A percentile compares a stretch with the other conserved stretches of the same genome.
phyloP scores from a whole-genome alignment of 2,888 invertebrate species.

The Pyrgus malvae region DNA sequence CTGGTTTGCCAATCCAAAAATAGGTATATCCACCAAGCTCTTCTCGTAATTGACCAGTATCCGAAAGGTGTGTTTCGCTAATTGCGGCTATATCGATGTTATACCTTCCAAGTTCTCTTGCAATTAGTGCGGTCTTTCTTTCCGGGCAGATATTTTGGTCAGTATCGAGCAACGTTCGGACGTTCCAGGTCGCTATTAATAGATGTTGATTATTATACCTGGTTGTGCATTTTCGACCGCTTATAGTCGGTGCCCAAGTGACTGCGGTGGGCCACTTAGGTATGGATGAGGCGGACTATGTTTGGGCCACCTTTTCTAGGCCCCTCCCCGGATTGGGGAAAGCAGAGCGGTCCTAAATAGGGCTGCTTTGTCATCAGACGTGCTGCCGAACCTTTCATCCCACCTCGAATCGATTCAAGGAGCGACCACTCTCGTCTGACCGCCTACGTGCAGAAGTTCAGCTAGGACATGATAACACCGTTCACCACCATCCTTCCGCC shows the following conservation, averaged over 20 bases:
- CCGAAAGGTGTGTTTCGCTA: constrained; percentile 3
- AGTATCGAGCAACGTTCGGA: not conserved
- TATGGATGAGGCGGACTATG: not conserved
- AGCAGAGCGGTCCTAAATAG: no score
- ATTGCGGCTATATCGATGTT: constrained; percentile 7
- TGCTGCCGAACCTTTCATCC: no score
- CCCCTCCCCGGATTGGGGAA: no score
- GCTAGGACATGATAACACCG: not conserved
- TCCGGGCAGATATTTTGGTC: no score
- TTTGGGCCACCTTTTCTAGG: no score
- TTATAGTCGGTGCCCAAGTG: not conserved
- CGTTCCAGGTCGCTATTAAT: not conserved
- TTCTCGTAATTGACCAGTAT: constrained; percentile 1
- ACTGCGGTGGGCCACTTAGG: not conserved
- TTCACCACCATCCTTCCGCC: not conserved
- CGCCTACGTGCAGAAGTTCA: no score
- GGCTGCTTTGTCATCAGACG: no score
- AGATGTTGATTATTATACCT: not conserved
- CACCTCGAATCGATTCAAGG: not conserved
- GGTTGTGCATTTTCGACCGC: not conserved
- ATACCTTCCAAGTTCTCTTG: no score
- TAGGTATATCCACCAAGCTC: no score
- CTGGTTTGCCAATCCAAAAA: no score
- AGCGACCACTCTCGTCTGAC: no score
- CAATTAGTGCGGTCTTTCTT: no score